These are phyloP conservation scores for Darevskia mixta DNA, from an alignment of 2,797 vertebrate genomes.

Conservation along the genomic window DNA sequence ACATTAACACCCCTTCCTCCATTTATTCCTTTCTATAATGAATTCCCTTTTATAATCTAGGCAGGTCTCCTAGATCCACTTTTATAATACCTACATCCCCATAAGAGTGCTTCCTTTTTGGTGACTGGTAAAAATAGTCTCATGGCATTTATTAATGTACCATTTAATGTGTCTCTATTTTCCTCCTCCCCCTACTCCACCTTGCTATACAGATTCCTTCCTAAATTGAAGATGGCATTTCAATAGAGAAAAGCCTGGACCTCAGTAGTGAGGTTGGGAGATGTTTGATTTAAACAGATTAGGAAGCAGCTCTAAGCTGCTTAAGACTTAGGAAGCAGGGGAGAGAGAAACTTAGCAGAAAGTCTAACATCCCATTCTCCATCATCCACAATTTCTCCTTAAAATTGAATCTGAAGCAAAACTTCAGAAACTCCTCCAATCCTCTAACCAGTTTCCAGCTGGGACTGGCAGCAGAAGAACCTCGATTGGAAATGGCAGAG, in stretches of 20 bases:
- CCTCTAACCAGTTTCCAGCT: slow-evolving; percentile 27
- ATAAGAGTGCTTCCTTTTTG: background rate
- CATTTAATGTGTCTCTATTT: background rate
- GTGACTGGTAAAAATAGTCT: background rate
- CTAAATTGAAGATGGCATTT: slow-evolving; percentile 28
- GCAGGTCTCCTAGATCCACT: background rate
- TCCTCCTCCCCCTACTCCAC: background rate
- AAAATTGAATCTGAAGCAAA: slow-evolving; percentile 23
- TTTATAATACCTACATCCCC: background rate
- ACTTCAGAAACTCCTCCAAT: slow-evolving; percentile 4
- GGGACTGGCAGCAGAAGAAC: slow-evolving; percentile 13
- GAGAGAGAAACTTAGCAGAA: background rate
- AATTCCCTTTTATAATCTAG: background rate
- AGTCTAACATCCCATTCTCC: slow-evolving; percentile 11
- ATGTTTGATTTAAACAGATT: slow-evolving; percentile 22
- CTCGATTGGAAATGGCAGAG: slow-evolving; percentile 30
- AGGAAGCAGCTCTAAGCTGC: slow-evolving; percentile 1
- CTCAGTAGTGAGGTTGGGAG: background rate
- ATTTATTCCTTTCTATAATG: slow-evolving; percentile 1
- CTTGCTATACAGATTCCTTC: slow-evolving; percentile 13
- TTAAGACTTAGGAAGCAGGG: background rate
- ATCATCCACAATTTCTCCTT: slow-evolving; percentile 11
- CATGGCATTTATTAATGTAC: background rate
- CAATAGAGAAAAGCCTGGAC: slow-evolving; percentile 2
- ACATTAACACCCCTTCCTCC: background rate